Base-by-base conservation (phyloP, 2,888 invertebrate genomes). In the Mythimna pallens region DNA sequence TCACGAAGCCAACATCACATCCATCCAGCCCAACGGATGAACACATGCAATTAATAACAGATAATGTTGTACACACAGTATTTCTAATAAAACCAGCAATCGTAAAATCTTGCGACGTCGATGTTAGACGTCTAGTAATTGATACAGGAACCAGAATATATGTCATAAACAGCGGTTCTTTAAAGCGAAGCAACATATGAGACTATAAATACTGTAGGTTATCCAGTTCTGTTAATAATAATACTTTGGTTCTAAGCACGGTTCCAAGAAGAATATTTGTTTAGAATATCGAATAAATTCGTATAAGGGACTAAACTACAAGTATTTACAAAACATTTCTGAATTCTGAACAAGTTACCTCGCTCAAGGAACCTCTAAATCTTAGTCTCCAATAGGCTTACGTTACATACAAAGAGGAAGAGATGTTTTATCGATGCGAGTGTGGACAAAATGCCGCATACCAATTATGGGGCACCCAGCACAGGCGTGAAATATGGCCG, bases 391-490 rank as follows among this genome's bases (percentile, higher is more conserved):
- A 75, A 81, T 84, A 86, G 85, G 84, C 84, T 84, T 86, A 87
- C 73, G 73, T 85, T 83, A 81, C 74, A 78, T 74, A 73, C 79
- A 74, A 83, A 72, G 68, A 86, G 86, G 84, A 88, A 88, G 88
- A 88, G 83, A 86, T 84, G 82, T 72, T 87, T 87, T 87, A 88
- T 88, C 81, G 85, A 84, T 76, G 71, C 79, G 73, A 81, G 77
- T 66, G 78, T 73, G 84, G 87, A 89, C 89, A 87, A 88, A 88
- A 85, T 80, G 84, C 84, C 78, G 86, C 86, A 87, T 86, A 86
- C 86, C 89, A 87, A 89, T 89, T 88, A 88, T 84, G 78, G 85
- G 73, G 84, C 83, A 83, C 85, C 82, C 82, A 81, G 73, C 83
- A 82, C 78, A 50, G 73, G 81, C 78, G 84, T 85, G 85, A 85